Evolutionary conservation across 2,888 invertebrate genomes (phyloP).

Genomic region (Eilema griseolum): DNA sequence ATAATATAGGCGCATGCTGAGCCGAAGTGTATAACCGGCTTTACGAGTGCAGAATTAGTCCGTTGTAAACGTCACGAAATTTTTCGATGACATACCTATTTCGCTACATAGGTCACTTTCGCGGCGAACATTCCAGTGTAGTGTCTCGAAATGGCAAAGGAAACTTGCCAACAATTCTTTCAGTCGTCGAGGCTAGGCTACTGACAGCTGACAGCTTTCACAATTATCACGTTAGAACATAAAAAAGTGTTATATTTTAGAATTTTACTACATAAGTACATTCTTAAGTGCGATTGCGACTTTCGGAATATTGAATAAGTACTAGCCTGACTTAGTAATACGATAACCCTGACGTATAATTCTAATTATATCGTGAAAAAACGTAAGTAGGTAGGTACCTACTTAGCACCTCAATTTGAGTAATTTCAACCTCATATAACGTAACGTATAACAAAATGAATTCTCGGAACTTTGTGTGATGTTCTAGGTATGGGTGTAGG

Average conservation of each 20-base stretch:
- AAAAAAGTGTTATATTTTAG: not conserved
- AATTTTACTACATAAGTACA: not conserved
- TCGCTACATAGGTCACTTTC: conserved; percentile 23
- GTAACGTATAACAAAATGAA: no score
- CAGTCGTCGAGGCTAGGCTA: not conserved
- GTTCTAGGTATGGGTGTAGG: no score
- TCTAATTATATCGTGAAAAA: not conserved
- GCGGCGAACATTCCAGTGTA: not conserved
- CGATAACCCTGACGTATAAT: not conserved
- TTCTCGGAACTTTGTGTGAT: no score
- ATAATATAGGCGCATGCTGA: not conserved
- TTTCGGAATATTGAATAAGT: not conserved
- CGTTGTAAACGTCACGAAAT: not conserved
- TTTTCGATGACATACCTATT: not conserved
- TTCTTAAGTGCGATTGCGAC: not conserved
- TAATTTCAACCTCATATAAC: no score
- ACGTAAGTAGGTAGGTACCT: not conserved
- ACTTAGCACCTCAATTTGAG: not conserved
- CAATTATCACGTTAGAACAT: conserved; percentile 7
- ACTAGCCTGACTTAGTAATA: no score
- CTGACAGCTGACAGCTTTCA: conserved; percentile 7
- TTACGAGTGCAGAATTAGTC: not conserved
- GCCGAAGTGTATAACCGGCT: not conserved
- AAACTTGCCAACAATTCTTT: conserved; percentile 8
- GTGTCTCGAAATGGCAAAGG: not conserved